These are phyloP conservation scores for Spinibarbus caldwelli DNA, from an alignment of 2,797 vertebrate genomes.

Conservation along the genomic window DNA sequence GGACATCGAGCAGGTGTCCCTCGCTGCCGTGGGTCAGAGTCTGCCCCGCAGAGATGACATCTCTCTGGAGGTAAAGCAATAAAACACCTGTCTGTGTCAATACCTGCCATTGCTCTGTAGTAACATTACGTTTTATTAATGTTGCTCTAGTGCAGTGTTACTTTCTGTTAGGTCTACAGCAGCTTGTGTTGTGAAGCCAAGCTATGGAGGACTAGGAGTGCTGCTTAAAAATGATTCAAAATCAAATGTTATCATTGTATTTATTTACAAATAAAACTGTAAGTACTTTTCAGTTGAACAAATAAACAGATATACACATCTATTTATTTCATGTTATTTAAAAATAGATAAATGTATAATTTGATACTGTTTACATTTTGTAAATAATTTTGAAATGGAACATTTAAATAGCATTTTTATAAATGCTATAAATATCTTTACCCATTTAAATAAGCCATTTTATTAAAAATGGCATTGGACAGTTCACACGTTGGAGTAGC, in stretches of 20 bases:
- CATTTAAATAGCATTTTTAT: no score
- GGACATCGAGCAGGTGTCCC: slow-evolving; percentile 96
- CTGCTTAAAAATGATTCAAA: neutral
- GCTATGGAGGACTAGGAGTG: neutral
- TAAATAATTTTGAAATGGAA: neutral
- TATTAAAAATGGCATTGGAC: neutral
- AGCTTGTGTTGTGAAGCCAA: neutral
- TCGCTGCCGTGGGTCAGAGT: slow-evolving; percentile 92
- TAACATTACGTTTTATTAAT: neutral
- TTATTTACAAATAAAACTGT: neutral
- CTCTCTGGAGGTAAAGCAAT: slow-evolving; percentile 88
- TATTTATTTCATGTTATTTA: no score
- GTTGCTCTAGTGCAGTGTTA: neutral
- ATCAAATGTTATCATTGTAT: neutral
- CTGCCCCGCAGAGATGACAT: slow-evolving; percentile 95
- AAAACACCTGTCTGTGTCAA: slow-evolving; percentile 14
- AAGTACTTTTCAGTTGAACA: neutral
- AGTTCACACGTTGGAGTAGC: no score
- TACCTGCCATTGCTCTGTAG: neutral
- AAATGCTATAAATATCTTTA: neutral
- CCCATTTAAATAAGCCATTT: neutral
- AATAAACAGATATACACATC: neutral
- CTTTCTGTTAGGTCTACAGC: neutral
- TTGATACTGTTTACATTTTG: no score
- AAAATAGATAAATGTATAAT: no score